A percentile compares a stretch with the other conserved stretches of the same genome.
Conservation (phyloP, 2,888 invertebrate species). For the Escarpia spicata region DNA sequence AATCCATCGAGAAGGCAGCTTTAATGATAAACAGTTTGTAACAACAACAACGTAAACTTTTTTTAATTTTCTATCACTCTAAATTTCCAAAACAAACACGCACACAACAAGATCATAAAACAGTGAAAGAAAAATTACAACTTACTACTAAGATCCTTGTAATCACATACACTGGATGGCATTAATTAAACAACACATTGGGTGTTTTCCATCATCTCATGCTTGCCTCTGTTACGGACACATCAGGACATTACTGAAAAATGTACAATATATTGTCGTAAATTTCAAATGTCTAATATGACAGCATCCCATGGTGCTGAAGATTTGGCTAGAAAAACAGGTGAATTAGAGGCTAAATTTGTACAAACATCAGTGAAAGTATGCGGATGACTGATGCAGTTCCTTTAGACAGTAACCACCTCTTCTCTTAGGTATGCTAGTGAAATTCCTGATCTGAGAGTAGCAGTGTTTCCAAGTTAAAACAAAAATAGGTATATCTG, state of each 20-base stretch:
- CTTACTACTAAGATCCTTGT: background rate
- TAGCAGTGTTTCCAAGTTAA: background rate
- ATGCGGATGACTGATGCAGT: background rate
- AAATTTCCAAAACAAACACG: background rate
- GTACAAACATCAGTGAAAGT: background rate
- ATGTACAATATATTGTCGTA: background rate
- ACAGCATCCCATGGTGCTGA: background rate
- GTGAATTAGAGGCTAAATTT: background rate
- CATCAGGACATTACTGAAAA: background rate
- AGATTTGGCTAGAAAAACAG: background rate
- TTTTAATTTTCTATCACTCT: background rate
- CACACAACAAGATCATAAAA: background rate
- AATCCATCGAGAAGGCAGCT: too few relatives aligned
- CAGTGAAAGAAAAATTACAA: background rate
- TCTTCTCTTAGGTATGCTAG: background rate
- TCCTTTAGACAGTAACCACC: background rate
- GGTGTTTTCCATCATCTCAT: background rate
- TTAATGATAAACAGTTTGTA: background rate
- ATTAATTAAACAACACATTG: background rate
- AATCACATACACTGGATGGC: background rate
- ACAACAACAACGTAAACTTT: background rate
- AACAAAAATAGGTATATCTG: background rate
- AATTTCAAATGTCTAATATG: background rate
- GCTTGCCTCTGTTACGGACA: background rate
- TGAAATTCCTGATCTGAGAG: background rate